phyloP scores from a whole-genome alignment of 2,888 invertebrate genomes.

The Galeruca laticollis region DNA sequence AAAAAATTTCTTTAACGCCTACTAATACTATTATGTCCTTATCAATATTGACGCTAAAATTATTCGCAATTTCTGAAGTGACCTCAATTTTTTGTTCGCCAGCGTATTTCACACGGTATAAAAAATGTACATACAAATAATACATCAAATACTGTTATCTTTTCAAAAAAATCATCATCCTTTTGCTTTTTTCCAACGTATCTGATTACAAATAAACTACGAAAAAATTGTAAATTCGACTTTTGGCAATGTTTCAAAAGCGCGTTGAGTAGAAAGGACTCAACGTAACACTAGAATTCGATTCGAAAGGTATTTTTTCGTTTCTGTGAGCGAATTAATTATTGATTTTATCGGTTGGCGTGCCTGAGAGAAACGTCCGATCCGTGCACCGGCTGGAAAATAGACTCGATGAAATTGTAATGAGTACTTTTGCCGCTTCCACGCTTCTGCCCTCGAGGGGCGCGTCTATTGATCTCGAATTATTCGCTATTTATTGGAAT shows the following conservation, averaged over 20 bases:
- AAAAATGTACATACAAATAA: no score
- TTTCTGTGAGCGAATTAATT: slow-evolving; percentile 37
- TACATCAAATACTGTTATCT: no score
- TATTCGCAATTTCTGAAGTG: no score
- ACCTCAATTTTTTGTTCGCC: no score
- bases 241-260: slow-evolving; percentile 11
- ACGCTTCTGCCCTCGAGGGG: slow-evolving; percentile 17
- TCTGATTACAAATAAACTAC: neutral
- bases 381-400: slow-evolving; percentile 27
- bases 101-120: no score
- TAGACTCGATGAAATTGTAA: slow-evolving; percentile 31
- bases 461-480: neutral
- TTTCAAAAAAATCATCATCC: neutral
- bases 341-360: slow-evolving; percentile 39
- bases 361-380: slow-evolving; percentile 16
- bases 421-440: slow-evolving; percentile 23
- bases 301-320: slow-evolving; percentile 31
- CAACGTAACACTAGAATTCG: slow-evolving; percentile 34
- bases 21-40: no score
- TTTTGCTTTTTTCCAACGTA: neutral
- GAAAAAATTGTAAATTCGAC: neutral
- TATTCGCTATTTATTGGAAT: slow-evolving; percentile 23
- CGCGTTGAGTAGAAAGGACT: slow-evolving; percentile 5
- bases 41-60: no score
- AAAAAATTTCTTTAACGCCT: no score